Base-by-base conservation (phyloP, 2,797 vertebrate species). In the Clarias laeviceps region DNA sequence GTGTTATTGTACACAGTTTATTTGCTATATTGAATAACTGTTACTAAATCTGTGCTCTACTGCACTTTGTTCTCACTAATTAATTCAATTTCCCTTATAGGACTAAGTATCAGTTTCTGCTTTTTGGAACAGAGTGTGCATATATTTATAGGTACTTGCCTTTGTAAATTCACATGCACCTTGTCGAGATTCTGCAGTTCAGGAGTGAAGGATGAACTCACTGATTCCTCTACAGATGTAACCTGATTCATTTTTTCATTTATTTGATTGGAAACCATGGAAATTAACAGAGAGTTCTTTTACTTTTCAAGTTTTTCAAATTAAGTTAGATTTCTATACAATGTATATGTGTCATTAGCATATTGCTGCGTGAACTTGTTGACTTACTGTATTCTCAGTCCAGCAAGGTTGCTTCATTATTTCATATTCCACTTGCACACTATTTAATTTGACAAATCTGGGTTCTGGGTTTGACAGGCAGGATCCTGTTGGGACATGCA, bases 201-300 rank as follows among this genome's bases (percentile, higher is more conserved):
- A 15, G 66, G 17, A n/a, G 57, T 29, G 32, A 70, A 40, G 2
- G 66, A n/a, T 57, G 74, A 54, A 40, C 27, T 29, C 59, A 37
- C 37, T 54, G 56, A 22, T 56, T 80, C 37, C 4, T 85, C 57
- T 20, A 40, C 27, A 27, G 68, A 37, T 1, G 14, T 50, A 27
- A 81, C 84, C 84, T 85, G 32, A 73, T 72, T 64, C 5, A 68
- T 40, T 34, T 40, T 40, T 66, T 82, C 37, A 78, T 73, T 59
- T 34, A 50, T 64, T 72, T 80, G n/a, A 73, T 54, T 64, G 29
- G 32, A 72, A 73, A 7, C 32, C 29, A 68, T 37, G 61, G 20
- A 61, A 59, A 57, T 29, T 15, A 57, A 74, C 27, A 32, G 50
- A 24, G 20, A 77, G 29, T 59, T 59, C 18, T 59, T 20, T 59